phyloP scores from a whole-genome alignment of 2,113 vertebrate genomes.

The Murina feae region DNA sequence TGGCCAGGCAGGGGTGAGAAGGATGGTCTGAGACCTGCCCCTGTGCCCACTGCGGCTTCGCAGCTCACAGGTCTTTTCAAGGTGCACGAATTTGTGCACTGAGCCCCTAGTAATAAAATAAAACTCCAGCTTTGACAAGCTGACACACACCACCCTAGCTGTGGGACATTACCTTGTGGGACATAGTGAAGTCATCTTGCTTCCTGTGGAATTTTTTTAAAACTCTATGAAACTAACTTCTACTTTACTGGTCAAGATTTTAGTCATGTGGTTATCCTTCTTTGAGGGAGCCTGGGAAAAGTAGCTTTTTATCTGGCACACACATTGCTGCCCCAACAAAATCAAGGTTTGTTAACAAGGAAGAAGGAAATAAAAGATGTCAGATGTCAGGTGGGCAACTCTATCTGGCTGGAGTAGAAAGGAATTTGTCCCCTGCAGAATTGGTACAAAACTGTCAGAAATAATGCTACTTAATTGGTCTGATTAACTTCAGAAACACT shows the following conservation, averaged over 20 bases:
- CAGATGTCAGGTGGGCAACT: neutral
- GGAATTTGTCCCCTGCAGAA: neutral
- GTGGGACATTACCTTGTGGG: constrained; percentile 77
- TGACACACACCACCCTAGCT: constrained; percentile 73
- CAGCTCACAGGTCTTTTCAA: too few species aligned
- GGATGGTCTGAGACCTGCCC: too few species aligned
- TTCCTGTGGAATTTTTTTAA: neutral
- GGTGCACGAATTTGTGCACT: too few species aligned
- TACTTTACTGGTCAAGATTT: neutral
- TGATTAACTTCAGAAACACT: neutral
- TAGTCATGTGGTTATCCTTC: neutral
- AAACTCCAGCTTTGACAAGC: constrained; percentile 79
- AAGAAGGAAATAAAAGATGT: neutral
- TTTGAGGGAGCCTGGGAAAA: neutral
- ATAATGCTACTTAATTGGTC: neutral
- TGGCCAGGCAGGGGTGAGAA: too few species aligned
- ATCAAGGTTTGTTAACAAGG: neutral
- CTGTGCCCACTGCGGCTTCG: too few species aligned
- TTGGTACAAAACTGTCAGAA: neutral
- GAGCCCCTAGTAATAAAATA: constrained; percentile 47
- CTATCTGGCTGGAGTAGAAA: neutral
- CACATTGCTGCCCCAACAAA: neutral
- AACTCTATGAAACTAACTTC: neutral
- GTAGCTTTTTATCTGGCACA: neutral
- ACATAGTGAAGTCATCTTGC: constrained; percentile 52